Evolutionary conservation across 1,140 invertebrate species (phyloP), one percentile per base, ranked within the genome.

Genomic region (Cydia strobilella): DNA sequence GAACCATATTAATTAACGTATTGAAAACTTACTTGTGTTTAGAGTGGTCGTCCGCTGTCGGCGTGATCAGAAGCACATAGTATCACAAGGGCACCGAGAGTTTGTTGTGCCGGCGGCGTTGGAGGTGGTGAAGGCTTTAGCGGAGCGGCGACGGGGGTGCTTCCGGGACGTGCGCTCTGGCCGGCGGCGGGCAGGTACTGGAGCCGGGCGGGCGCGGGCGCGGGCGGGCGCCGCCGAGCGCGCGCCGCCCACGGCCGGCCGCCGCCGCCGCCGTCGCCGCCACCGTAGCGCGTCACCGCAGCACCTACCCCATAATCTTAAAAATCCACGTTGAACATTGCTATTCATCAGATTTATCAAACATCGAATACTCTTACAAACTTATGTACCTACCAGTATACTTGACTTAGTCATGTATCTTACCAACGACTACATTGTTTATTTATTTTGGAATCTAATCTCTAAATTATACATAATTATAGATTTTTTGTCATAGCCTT

Each of bases 121-220:
- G 71, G 42, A 45, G 71, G 71, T 27, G 71, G 45, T 72, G 71
- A 39, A 45, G 71, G 71, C 71, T 69, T 69, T 27, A 35, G 59
- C n/a, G 63, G 42, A 45, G 76, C 78, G 62, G 76, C 63, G 27
- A 66, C 63, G 73, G 59, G 78, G 65, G 71, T 31, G 35, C 23
- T 59, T 72, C 69, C 27, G 35, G 75, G 75, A 89, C 88, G 85
- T 87, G 83, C 83, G 82, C 7, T 78, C 74, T 74, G 75, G 82
- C 79, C 84, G 82, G 74, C 81, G 87, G 82, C 86, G 78, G 82
- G 79, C 82, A 77, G 79, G 80, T 80, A 90, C 89, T 90, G 86
- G 66, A 13, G 59, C 25, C 42, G 73, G 80, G 79, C 82, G 82
- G 80, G 83, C 83, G 82, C 81, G n/a, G n/a, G n/a, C n/a, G n/a